Evolutionary conservation across 1,140 invertebrate genomes (phyloP).

Genomic region (Octopus bimaculoides): DNA sequence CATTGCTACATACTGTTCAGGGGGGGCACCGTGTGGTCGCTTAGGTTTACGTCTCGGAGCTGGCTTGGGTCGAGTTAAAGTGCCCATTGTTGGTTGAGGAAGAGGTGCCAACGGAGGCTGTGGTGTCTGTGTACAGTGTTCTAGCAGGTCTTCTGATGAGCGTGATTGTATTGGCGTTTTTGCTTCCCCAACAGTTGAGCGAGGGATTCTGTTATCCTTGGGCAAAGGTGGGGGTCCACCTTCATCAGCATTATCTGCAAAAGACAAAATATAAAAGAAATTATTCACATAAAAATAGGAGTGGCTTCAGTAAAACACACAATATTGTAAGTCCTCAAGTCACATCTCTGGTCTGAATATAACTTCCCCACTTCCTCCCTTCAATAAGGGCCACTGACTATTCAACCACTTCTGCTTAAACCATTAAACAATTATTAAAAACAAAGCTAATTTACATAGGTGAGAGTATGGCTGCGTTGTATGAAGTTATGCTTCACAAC

Average conservation of each 20-base stretch:
- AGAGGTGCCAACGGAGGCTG: slow-evolving; percentile 27
- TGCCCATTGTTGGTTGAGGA: slow-evolving; percentile 33
- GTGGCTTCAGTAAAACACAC: no score
- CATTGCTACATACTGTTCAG: slow-evolving; percentile 52
- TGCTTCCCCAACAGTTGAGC: background rate
- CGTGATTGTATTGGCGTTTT: background rate
- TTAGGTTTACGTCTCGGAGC: slow-evolving; percentile 38
- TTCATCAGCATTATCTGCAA: background rate
- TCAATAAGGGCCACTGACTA: no score
- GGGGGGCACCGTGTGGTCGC: slow-evolving; percentile 31
- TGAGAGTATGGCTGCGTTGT: no score
- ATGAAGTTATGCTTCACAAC: no score
- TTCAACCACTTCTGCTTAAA: no score
- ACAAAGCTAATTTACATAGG: no score
- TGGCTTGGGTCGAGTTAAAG: slow-evolving; percentile 41
- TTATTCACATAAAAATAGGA: background rate
- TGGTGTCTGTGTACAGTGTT: slow-evolving; percentile 17
- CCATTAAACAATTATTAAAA: no score
- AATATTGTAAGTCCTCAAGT: no score
- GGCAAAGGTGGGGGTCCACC: slow-evolving; percentile 5
- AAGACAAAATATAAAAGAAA: background rate
- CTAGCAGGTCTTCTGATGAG: background rate
- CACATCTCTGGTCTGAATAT: no score
- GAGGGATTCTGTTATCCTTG: slow-evolving; percentile 6
- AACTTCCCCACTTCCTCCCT: no score